Evolutionary conservation across 2,797 vertebrate genomes (phyloP).

Genomic region (Anisognathus igniventris): DNA sequence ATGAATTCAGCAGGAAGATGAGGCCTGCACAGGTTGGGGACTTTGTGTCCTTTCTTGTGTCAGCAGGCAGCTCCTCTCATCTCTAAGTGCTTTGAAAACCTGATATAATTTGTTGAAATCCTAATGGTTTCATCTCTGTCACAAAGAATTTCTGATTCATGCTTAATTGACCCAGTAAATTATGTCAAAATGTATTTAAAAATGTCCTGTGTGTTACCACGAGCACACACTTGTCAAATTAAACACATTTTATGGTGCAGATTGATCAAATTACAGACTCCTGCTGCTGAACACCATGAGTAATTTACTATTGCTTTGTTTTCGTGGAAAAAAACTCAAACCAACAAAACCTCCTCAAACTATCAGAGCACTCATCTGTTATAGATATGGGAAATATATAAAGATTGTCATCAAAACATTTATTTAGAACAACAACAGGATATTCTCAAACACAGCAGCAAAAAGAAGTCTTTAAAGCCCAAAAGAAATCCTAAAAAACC

Average conservation of each 20-base stretch:
- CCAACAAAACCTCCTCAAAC: not conserved
- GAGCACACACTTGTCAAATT: not conserved
- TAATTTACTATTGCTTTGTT: slow-evolving; percentile 1
- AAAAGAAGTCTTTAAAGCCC: not conserved
- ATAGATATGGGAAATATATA: not conserved
- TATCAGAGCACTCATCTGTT: not conserved
- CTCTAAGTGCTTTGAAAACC: not conserved
- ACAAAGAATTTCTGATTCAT: slow-evolving; percentile 17
- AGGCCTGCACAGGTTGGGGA: not conserved
- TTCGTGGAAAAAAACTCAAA: not conserved
- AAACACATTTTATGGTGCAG: slow-evolving; percentile 24
- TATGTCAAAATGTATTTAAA: slow-evolving; percentile 7
- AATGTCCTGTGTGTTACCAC: not conserved
- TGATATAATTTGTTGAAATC: not conserved
- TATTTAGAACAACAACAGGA: not conserved
- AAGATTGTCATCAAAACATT: not conserved
- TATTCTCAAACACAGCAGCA: not conserved
- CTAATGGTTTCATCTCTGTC: slow-evolving; percentile 22
- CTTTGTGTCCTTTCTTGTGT: not conserved
- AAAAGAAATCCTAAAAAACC: not conserved
- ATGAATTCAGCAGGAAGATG: not conserved
- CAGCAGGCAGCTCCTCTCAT: not conserved
- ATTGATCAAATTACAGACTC: slow-evolving; percentile 32
- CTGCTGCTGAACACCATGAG: not conserved
- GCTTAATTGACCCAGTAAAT: slow-evolving; percentile 57